Percentiles rank a stretch among this genome's conserved stretches.
These are phyloP conservation scores for Paramormyrops hopkinsi DNA, from an alignment of 2,797 vertebrate species.

Conservation along the genomic window DNA sequence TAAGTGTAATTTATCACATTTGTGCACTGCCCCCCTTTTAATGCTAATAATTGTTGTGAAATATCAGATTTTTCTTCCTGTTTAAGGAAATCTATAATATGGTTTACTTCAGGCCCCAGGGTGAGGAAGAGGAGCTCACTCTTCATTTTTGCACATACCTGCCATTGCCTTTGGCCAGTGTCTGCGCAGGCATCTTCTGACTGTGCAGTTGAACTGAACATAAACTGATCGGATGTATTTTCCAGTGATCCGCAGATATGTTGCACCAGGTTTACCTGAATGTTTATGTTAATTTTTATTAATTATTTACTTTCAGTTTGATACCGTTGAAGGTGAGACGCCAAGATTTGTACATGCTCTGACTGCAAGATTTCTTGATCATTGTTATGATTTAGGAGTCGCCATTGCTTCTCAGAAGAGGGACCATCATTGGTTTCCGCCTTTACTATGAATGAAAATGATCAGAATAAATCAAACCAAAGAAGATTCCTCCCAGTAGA, in stretches of 20 bases:
- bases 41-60: slow-evolving; percentile 25
- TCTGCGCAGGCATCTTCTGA: not conserved
- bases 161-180: not conserved
- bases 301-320: not conserved
- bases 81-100: not conserved
- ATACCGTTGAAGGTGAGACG: not conserved
- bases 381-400: not conserved
- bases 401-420: not conserved
- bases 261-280: not conserved
- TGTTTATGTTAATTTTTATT: not conserved
- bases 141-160: not conserved
- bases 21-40: slow-evolving; percentile 48
- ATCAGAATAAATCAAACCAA: not conserved
- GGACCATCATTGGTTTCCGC: not conserved
- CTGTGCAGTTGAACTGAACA: not conserved
- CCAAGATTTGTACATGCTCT: not conserved
- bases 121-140: not conserved
- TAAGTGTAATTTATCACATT: slow-evolving; percentile 64
- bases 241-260: not conserved
- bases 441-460: not conserved
- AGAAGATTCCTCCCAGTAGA: not conserved
- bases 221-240: not conserved
- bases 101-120: not conserved
- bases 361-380: not conserved
- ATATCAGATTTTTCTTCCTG: not conserved